Evolutionary conservation across 1,140 invertebrate genomes (phyloP).

Genomic region (Drosophila pruinosa): DNA sequence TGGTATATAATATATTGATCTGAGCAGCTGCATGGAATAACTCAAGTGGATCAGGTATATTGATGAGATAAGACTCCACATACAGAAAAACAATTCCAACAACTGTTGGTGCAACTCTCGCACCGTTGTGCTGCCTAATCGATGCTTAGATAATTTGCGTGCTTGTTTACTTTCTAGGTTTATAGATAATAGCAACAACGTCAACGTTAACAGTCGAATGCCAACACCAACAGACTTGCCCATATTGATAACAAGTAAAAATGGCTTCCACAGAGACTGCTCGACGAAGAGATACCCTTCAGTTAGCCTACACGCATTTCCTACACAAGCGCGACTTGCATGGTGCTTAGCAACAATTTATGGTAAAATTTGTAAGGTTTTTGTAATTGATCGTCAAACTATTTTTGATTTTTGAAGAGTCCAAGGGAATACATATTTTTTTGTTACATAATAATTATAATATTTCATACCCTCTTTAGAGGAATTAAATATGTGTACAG

Average conservation of each 20-base stretch:
- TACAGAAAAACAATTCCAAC: not conserved
- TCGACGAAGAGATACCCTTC: not conserved
- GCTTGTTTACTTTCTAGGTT: constrained; percentile 73
- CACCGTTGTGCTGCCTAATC: constrained; percentile 61
- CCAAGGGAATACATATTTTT: too few relatives aligned
- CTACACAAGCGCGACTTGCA: too few relatives aligned
- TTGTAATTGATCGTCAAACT: too few relatives aligned
- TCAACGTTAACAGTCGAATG: constrained; percentile 34
- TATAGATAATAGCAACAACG: constrained; percentile 63
- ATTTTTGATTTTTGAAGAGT: too few relatives aligned
- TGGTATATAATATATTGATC: constrained; percentile 1
- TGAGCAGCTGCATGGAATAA: constrained; percentile 11
- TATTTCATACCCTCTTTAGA: too few relatives aligned
- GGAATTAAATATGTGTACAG: not conserved
- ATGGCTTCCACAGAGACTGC: too few relatives aligned
- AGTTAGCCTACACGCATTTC: too few relatives aligned
- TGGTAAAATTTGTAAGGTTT: too few relatives aligned
- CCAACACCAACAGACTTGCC: constrained; percentile 29
- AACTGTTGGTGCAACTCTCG: not conserved
- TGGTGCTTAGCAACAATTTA: not conserved
- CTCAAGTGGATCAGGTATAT: not conserved
- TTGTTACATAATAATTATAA: too few relatives aligned
- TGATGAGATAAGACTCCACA: too few relatives aligned
- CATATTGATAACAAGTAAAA: constrained; percentile 50
- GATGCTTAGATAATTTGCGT: constrained; percentile 73